A percentile compares a stretch with the other conserved stretches of the same genome.
These are phyloP conservation scores for Drosophila ustulata DNA, from an alignment of 2,888 invertebrate genomes.

Conservation along the genomic window DNA sequence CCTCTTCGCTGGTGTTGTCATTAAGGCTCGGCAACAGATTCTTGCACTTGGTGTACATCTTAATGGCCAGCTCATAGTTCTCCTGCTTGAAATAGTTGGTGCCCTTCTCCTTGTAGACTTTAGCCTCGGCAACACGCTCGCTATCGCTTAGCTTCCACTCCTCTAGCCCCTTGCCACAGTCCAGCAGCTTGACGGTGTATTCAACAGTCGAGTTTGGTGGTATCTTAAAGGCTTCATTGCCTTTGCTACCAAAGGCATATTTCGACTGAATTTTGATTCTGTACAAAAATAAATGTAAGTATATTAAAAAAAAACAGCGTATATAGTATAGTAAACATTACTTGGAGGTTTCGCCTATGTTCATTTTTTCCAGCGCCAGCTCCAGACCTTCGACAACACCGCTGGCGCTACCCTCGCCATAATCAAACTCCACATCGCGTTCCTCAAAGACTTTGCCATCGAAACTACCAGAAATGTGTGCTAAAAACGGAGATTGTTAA, in stretches of 20 bases:
- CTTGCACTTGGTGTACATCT: constrained; percentile 93
- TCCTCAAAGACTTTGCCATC: constrained; percentile 87
- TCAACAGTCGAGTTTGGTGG: constrained; percentile 92
- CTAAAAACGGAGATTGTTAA: constrained; percentile 44
- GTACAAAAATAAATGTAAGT: background rate
- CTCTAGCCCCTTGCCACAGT: constrained; percentile 94
- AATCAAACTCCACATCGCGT: constrained; percentile 91
- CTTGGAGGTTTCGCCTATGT: constrained; percentile 91
- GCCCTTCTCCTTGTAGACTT: constrained; percentile 95
- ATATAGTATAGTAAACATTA: constrained; percentile 33
- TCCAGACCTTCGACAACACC: constrained; percentile 94
- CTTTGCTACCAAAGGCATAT: constrained; percentile 91
- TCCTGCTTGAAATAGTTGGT: constrained; percentile 94
- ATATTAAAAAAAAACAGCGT: background rate
- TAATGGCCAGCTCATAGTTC: constrained; percentile 92
- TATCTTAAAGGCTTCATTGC: constrained; percentile 89
- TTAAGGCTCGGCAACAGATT: constrained; percentile 75
- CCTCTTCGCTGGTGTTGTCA: constrained; percentile 84
- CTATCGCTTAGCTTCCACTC: constrained; percentile 92
- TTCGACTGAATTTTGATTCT: constrained; percentile 90
- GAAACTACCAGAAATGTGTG: constrained; percentile 77
- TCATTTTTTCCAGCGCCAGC: constrained; percentile 92
- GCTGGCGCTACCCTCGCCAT: constrained; percentile 93
- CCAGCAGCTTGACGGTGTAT: constrained; percentile 92
- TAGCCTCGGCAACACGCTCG: constrained; percentile 93